These are phyloP conservation scores for Orthosia incerta DNA, from an alignment of 2,888 invertebrate genomes.

Conservation along the genomic window DNA sequence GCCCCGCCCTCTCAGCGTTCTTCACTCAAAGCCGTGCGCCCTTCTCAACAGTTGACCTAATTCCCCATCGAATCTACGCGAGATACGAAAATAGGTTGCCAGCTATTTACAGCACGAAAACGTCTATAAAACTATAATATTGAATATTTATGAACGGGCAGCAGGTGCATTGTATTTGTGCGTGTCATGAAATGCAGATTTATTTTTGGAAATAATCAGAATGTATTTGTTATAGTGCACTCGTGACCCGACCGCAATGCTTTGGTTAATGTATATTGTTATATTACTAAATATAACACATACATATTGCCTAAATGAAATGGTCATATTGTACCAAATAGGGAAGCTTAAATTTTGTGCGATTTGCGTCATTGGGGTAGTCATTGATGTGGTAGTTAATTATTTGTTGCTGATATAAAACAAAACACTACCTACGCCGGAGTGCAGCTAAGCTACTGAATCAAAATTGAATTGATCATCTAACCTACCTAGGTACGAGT, in stretches of 20 bases:
- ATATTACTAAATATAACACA: neutral
- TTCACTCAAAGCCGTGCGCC: conserved; percentile 67
- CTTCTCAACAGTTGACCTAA: conserved; percentile 74
- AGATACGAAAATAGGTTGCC: conserved; percentile 65
- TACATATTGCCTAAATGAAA: neutral
- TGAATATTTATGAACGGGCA: conserved; percentile 36
- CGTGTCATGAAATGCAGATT: conserved; percentile 30
- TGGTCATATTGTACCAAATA: neutral
- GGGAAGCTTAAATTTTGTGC: neutral
- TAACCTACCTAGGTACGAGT: no score
- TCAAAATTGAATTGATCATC: no score
- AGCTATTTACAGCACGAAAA: conserved; percentile 56
- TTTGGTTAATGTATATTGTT: neutral
- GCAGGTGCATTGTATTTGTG: conserved; percentile 35
- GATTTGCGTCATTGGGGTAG: conserved; percentile 34
- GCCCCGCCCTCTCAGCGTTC: conserved; percentile 63
- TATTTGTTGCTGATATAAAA: neutral
- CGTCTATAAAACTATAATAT: conserved; percentile 43
- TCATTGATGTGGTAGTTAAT: neutral
- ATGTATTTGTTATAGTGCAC: conserved; percentile 1
- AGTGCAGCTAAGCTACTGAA: no score
- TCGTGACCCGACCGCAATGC: neutral
- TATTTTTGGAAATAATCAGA: conserved; percentile 4
- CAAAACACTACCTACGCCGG: neutral
- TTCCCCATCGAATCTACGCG: conserved; percentile 67